Evolutionary conservation across 2,797 vertebrate genomes (phyloP).

Genomic region (Apodemus agrarius): DNA sequence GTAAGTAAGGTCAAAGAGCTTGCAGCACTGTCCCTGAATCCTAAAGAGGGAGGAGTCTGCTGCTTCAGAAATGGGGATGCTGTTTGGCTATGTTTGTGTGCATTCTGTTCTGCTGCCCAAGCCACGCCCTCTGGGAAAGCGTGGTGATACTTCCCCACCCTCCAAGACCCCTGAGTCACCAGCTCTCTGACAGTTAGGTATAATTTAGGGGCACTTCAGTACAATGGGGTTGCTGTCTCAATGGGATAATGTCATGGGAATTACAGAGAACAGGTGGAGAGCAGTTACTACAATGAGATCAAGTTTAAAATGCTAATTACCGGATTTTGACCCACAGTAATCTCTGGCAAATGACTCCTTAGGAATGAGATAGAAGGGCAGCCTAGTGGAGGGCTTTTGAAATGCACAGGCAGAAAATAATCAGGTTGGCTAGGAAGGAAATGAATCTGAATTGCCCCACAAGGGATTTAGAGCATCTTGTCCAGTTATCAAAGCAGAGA

Average conservation of each 20-base stretch:
- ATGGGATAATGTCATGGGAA: background rate
- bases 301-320: slow-evolving; percentile 50
- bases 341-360: slow-evolving; percentile 57
- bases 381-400: slow-evolving; percentile 31
- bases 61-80: background rate
- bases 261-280: slow-evolving; percentile 43
- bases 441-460: background rate
- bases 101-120: background rate
- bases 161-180: background rate
- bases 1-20: background rate
- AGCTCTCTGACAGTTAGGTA: background rate
- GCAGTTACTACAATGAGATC: slow-evolving; percentile 29
- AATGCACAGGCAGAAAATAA: background rate
- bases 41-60: background rate
- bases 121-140: background rate
- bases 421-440: background rate
- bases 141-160: background rate
- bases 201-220: background rate
- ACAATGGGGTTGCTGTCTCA: slow-evolving; percentile 4
- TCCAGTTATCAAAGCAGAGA: background rate
- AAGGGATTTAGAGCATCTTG: background rate
- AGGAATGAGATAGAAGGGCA: slow-evolving; percentile 28
- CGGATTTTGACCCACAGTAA: slow-evolving; percentile 37
- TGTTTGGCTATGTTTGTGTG: background rate
- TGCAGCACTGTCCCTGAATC: background rate